Base-by-base conservation (phyloP, 1,140 invertebrate genomes). In the Drosophila tropicalis region DNA sequence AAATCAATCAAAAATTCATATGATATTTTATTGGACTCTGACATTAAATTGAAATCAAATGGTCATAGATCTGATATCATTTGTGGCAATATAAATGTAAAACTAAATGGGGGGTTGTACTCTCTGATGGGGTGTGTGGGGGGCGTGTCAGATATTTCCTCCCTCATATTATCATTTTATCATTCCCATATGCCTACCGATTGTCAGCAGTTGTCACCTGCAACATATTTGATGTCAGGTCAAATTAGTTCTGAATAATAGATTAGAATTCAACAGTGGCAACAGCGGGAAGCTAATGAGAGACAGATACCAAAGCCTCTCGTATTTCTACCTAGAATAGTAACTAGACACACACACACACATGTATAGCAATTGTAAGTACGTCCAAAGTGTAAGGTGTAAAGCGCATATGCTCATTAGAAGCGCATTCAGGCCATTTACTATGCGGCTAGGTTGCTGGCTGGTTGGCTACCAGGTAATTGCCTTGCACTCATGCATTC, bases 131-230 rank as follows among this genome's bases (percentile, higher is more conserved):
- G 17, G 44, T 12, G 44, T 9, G 6, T 22, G 9, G 9, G 44
- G 56, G 56, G 56, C 56, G 56, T 58, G 56, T 58, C 56, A 9
- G 12, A 51, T 19, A 36, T 36, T 36, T 58, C 6, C 56, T 17
- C 55, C 56, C 34, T 13, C 54, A 10, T 57, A 29, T 57, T 34
- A 57, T 57, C 55, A 57, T 29, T 29, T 57, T 57, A 57, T 34
- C 55, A 57, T 60, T 81, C 69, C 57, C 56, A 58, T 60, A 58
- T 60, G 82, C 69, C 57, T 75, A 79, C 44, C 80, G 64, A 73
- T 73, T 82, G 80, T 83, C 80, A 65, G 71, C 79, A 63, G 58
- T 69, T 81, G 79, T 81, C 80, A 79, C 65, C 67, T 62, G 70
- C 62, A 57, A 68, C 61, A 69, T 72, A 76, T 71, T 67, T 68